phyloP scores from a whole-genome alignment of 1,140 invertebrate genomes.

The Nasonia giraulti region DNA sequence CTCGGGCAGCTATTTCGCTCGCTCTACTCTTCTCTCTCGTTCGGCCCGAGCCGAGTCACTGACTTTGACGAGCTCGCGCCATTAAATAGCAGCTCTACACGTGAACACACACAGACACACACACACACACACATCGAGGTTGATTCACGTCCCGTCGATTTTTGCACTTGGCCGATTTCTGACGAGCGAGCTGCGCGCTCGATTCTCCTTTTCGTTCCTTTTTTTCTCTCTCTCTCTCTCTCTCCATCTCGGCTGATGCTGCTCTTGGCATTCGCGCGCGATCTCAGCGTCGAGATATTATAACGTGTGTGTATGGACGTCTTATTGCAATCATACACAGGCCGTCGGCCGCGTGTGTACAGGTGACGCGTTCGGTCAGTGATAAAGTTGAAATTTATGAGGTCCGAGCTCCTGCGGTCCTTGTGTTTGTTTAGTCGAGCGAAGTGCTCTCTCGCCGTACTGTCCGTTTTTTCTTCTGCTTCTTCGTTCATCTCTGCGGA shows the following conservation, averaged over 20 bases:
- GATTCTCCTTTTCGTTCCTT: background rate
- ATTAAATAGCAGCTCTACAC: too few relatives aligned
- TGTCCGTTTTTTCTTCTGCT: too few relatives aligned
- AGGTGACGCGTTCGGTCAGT: background rate
- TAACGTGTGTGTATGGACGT: background rate
- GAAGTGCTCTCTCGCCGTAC: too few relatives aligned
- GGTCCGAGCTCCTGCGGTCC: too few relatives aligned
- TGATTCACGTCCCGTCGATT: slow-evolving; percentile 37
- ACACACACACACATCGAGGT: background rate
- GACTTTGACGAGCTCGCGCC: slow-evolving; percentile 55
- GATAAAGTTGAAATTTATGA: too few relatives aligned
- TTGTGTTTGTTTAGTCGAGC: too few relatives aligned
- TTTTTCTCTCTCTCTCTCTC: background rate
- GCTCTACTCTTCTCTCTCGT: background rate
- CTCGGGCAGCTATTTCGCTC: slow-evolving; percentile 7
- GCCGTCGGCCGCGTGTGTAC: background rate
- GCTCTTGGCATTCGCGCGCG: background rate
- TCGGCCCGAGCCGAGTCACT: slow-evolving; percentile 47
- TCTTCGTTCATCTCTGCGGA: background rate
- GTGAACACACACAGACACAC: too few relatives aligned
- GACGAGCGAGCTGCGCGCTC: background rate
- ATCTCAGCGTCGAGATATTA: background rate
- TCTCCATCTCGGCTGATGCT: background rate
- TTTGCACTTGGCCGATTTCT: slow-evolving; percentile 45
- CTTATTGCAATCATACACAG: too few relatives aligned